Evolutionary conservation across 1,140 invertebrate species (phyloP), one percentile per base, ranked within the genome.

Genomic region (Megalonaias nervosa): DNA sequence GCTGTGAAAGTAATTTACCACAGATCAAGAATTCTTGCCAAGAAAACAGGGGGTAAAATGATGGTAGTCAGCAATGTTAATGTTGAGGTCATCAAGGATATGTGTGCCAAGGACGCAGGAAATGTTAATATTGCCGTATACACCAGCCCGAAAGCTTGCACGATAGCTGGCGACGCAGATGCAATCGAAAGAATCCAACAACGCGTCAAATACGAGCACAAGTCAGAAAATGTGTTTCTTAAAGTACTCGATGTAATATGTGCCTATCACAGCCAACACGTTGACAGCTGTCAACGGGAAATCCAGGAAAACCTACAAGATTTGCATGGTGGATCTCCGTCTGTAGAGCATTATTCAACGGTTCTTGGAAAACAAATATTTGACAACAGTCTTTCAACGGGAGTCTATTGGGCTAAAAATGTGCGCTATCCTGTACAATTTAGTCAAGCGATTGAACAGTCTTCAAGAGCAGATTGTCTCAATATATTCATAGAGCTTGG

Each of bases 201-300:
- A 55, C 56, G 19, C n/a, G 19, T 74, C 4, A n/a, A 23, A 68
- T n/a, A 75, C 62, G 64, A n/a, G 23, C 57, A 67, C 16, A 60
- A 60, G 5, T 48, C 67, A 61, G 64, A 71, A 66, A 71, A 66
- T 21, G 62, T 57, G 16, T 16, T 65, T 12, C 31, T 60, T 12
- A 68, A 58, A 13, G 26, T 67, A 3, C 62, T 82, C 1, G 13
- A 75, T 57, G 82, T 86, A 1, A 31, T 77, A n/a, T 80, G 81
- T 66, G 86, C 86, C 0, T 87, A 83, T 67, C 86, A 87, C 58
- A 85, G 84, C 70, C 82, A 83, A 31, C 82, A 87, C 21, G 81
- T 82, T 19, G 75, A 84, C 26, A 13, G 69, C 9, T 77, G 77
- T n/a, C 81, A 73, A 17, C 26, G 19, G 31, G 58, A 72, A n/a